Evolutionary conservation across 1,140 invertebrate species (phyloP).

Genomic region (Daktulosphaira vitifoliae): DNA sequence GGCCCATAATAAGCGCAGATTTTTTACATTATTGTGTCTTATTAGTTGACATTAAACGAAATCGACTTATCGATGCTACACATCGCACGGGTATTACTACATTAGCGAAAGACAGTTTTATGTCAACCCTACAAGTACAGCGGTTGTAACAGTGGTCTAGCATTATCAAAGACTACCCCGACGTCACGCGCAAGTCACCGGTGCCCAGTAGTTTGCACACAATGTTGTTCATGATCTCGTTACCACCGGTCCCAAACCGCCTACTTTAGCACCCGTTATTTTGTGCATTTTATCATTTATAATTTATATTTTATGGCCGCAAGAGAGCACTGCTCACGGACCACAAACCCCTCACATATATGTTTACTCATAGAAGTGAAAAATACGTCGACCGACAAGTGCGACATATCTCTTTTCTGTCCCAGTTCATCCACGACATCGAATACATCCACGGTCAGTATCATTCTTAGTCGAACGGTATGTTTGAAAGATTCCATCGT

Average conservation of each 20-base stretch:
- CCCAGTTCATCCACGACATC: too few species aligned
- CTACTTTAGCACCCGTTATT: too few species aligned
- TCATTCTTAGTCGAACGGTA: slow-evolving; percentile 42
- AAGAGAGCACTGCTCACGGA: too few species aligned
- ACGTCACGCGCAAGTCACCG: too few species aligned
- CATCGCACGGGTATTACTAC: background rate
- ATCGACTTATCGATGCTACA: too few species aligned
- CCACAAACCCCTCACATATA: too few species aligned
- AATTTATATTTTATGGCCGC: too few species aligned
- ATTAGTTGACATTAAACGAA: background rate
- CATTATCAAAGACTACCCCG: background rate
- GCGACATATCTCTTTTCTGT: slow-evolving; percentile 41
- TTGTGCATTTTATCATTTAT: background rate
- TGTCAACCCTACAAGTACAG: background rate
- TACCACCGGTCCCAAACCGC: background rate
- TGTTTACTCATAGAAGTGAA: too few species aligned
- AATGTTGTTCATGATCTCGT: background rate
- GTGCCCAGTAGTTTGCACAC: background rate
- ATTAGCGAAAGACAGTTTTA: background rate
- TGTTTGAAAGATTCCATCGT: slow-evolving; percentile 40
- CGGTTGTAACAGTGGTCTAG: background rate
- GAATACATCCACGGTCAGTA: background rate
- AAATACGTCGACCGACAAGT: background rate
- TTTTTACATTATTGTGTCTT: background rate
- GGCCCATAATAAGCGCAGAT: background rate